Evolutionary conservation across 2,113 vertebrate genomes (phyloP), one percentile per base, ranked within the genome.

Genomic region (Pygoscelis antarcticus): DNA sequence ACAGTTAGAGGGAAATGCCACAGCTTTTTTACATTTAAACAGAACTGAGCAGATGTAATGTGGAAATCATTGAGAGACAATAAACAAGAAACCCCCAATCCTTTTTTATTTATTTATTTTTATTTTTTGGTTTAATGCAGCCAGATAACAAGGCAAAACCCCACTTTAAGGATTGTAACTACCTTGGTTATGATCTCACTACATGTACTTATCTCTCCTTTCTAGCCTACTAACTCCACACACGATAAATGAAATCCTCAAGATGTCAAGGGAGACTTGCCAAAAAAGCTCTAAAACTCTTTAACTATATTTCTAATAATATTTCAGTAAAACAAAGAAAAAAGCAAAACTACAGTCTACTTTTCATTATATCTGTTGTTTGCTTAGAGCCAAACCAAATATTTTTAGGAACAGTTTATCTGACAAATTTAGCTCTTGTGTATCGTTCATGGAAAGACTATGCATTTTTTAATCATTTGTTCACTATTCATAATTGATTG

Each of bases 31-130:
- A 51, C 15, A 77, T 94, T 94, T 92, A 77, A 84, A 60, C 52
- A 92, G 51, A 92, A 58, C 26, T 54, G 21, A 87, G 27, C 51
- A 96, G 68, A 49, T n/a, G 49, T 68, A 49, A 61, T 80, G 65
- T 85, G 83, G 86, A 93, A 94, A 74, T 82, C 6, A 82, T n/a
- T 85, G 79, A 74, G 49, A 92, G 19, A 94, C 30, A 95, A 84
- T 69, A 95, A 93, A 87, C 0, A 5, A 83, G 27, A 85, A 89
- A 13, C 2, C 16, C 7, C 2, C 22, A 16, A 34, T 27, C 3
- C 1, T 30, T 82, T 30, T 36, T 49, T 32, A 21, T 68, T 60
- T 77, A 18, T 34, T 74, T 38, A 5, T 30, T 47, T 58, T 23
- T 61, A 11, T 21, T 27, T 92, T 85, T 70, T 65, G 2, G 7